Evolutionary conservation across 1,140 invertebrate genomes (phyloP), one percentile per base, ranked within the genome.

Genomic region (Drosophila kepulauana): DNA sequence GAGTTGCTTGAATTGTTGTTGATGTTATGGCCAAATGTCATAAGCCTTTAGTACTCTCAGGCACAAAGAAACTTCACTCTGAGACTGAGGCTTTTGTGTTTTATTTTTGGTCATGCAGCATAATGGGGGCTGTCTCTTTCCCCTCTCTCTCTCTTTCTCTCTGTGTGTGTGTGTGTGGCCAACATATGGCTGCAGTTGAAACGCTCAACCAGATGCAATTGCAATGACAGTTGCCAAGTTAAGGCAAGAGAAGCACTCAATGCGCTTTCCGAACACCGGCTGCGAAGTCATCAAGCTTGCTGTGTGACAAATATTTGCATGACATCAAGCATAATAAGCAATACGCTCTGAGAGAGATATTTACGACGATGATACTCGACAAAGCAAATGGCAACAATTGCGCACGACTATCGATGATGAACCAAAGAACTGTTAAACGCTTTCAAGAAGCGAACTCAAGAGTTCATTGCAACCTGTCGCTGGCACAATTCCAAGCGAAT

Each of bases 241-340:
- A 6, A 8, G 0, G 46, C 46, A 68, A 56, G 38, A n/a, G 16
- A 48, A 15, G 56, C 30, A 38, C 38, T 72, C 68, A 52, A 79
- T 58, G 59, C 64, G 46, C 57, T 66, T 59, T 64, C 52, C 51
- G 13, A 64, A 5, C 6, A 10, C 5, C 38, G 5, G 6, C 46
- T 56, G 65, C 28, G 20, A 25, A 25, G 20, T 25, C 20, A 25
- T 25, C 20, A 25, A 25, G 20, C 20, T 3, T 25, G 20, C 20
- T 25, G 20, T 58, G 70, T 67, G 75, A 79, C 75, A 86, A 85
- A 81, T 85, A 87, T 82, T 87, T 82, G 69, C 66, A 46, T 52
- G 61, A 70, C 62, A 82, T 82, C 72, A 71, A 52, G 69, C 59
- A 71, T 85, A 81, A 78, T 71, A 78, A 86, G 82, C 68, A 54